phyloP scores from a whole-genome alignment of 2,113 vertebrate species.

The Neomonachus schauinslandi region DNA sequence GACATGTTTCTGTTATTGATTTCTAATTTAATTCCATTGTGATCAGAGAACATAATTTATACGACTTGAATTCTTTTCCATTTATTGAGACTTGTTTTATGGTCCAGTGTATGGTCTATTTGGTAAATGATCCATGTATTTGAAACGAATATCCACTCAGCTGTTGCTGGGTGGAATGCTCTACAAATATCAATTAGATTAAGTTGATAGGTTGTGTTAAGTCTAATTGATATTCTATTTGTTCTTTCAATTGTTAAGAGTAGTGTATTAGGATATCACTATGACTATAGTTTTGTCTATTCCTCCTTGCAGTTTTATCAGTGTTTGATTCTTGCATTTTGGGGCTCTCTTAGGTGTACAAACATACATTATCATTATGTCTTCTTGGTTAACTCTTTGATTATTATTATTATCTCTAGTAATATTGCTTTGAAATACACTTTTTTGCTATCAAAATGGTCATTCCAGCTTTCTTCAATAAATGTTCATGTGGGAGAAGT shows the following conservation, averaged over 20 bases:
- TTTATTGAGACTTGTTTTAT: background rate
- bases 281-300: background rate
- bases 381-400: background rate
- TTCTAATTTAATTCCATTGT: background rate
- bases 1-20: background rate
- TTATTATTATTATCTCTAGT: background rate
- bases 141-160: background rate
- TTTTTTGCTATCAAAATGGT: background rate
- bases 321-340: background rate
- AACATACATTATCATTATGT: background rate
- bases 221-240: background rate
- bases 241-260: background rate
- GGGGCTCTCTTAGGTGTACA: background rate
- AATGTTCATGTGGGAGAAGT: background rate
- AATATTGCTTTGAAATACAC: background rate
- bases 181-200: background rate
- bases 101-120: background rate
- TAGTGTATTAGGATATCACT: background rate
- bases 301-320: background rate
- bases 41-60: background rate
- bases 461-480: background rate
- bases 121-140: background rate
- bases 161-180: background rate
- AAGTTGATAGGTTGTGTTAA: background rate
- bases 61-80: background rate